Base-by-base conservation (phyloP, 2,888 invertebrate genomes). In the Macrosoma leucophasiata region DNA sequence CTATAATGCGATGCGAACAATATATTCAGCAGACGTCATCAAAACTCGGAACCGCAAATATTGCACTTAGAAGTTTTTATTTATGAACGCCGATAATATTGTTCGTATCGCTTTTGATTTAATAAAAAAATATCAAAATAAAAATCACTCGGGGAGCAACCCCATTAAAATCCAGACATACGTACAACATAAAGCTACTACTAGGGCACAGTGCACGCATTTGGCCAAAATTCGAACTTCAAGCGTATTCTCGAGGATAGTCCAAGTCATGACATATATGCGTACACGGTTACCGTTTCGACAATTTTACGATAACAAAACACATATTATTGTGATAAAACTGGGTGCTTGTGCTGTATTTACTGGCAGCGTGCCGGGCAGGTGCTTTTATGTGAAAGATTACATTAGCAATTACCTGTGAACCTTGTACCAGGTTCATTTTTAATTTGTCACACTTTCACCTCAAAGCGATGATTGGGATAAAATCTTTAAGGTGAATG, bases 281-380 rank as follows among this genome's bases (percentile, higher is more conserved):
- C 73, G 75, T 67, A 64, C 73, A 76, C 71, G 59, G 59, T n/a
- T 71, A 69, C 84, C 81, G 69, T 66, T 74, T 79, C 76, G 77
- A 77, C 70, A 74, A 69, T 58, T 63, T 69, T 72, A 81, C 81
- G 68, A 71, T 70, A 76, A 82, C 84, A 76, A 77, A 84, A 84
- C 82, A 84, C 77, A 76, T 76, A 79, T 74, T 67, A 79, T 76
- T 66, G 77, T 82, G 77, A 78, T 77, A 82, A 84, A 82, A 84
- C 63, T 75, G 78, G 76, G 84, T 84, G 84, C 84, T 76, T 76
- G 84, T 84, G 84, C 84, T 77, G 67, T 65, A 71, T 69, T 69
- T 82, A 84, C 84, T 84, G 84, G 84, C 84, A 62, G 84, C 84
- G 84, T 84, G 84, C 82, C 84, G 81, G 79, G 82, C 82, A 82